Base-by-base conservation (phyloP, 2,113 vertebrate species). In the Xenopus laevis region DNA sequence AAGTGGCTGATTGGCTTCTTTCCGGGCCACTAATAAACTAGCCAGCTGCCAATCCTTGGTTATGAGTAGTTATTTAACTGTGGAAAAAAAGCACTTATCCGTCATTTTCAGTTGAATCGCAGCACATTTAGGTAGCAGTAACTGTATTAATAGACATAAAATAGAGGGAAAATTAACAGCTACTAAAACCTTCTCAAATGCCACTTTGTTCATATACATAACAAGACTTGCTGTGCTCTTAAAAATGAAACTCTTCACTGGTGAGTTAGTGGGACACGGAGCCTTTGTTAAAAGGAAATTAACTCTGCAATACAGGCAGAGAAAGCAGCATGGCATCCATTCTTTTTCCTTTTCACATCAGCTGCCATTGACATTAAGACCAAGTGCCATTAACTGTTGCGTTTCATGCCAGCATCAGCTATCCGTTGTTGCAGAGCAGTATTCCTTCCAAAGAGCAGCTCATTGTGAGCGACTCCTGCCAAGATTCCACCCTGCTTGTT, bases 231-330 rank as follows among this genome's bases (percentile, higher is more conserved):
- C 71, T 74, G 71, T 74, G 71, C 63, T 11, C 65, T 59, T 16
- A 66, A 57, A 66, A 66, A 74, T 65, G 33, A 74, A 67, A 74
- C 63, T 66, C 52, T 74, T 74, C 53, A 74, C 62, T 27, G 27
- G 50, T 21, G 61, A 66, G 52, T 74, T 66, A 59, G 71, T 58
- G 62, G 63, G 21, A 23, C 71, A 65, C 50, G 65, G 65, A 72
- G 30, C 62, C 53, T 74, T 74, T 74, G 71, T 74, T 46, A 65
- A 74, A 74, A 67, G 30, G 65, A 74, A 66, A 66, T 66, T 59
- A 74, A 66, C 71, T 74, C 71, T 66, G 33, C 20, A 57, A 65
- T 74, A 45, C 64, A 30, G 71, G 50, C 53, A 74, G 50, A 58
- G 65, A 66, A 58, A 66, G 63, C 62, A 20, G 71, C 71, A 18